Conservation (phyloP, 2,888 invertebrate species). For the Tachina grossa region DNA sequence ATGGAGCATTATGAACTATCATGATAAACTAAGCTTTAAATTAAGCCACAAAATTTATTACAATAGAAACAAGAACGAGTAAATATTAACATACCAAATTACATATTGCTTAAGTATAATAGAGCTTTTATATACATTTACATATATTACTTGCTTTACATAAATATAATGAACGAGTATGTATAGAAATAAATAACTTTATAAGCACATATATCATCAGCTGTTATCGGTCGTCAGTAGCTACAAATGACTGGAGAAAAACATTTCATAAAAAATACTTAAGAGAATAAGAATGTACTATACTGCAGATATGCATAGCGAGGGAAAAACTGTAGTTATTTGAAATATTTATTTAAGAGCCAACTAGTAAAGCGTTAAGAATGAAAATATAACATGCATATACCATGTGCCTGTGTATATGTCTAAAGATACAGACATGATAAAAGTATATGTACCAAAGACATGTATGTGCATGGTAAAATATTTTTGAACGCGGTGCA, state of each 20-base stretch:
- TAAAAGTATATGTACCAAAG: background rate
- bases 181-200: slow-evolving; percentile 17
- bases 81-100: slow-evolving; percentile 48
- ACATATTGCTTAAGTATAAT: slow-evolving; percentile 48
- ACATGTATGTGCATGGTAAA: slow-evolving; percentile 12
- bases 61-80: slow-evolving; percentile 2
- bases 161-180: background rate
- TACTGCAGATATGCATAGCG: slow-evolving; percentile 46
- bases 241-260: slow-evolving; percentile 54
- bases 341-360: slow-evolving; percentile 63
- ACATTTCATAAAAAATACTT: slow-evolving; percentile 16
- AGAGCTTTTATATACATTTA: slow-evolving; percentile 18
- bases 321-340: slow-evolving; percentile 42
- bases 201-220: slow-evolving; percentile 47
- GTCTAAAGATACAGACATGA: background rate
- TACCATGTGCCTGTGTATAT: background rate
- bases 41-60: slow-evolving; percentile 48
- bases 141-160: background rate
- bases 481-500: slow-evolving; percentile 32
- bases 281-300: slow-evolving; percentile 29
- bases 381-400: slow-evolving; percentile 2
- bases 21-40: slow-evolving; percentile 43
- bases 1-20: background rate
- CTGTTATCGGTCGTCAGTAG: slow-evolving; percentile 66
- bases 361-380: slow-evolving; percentile 58